phyloP scores from a whole-genome alignment of 1,140 invertebrate genomes.

The Gonatopus flavifemur region DNA sequence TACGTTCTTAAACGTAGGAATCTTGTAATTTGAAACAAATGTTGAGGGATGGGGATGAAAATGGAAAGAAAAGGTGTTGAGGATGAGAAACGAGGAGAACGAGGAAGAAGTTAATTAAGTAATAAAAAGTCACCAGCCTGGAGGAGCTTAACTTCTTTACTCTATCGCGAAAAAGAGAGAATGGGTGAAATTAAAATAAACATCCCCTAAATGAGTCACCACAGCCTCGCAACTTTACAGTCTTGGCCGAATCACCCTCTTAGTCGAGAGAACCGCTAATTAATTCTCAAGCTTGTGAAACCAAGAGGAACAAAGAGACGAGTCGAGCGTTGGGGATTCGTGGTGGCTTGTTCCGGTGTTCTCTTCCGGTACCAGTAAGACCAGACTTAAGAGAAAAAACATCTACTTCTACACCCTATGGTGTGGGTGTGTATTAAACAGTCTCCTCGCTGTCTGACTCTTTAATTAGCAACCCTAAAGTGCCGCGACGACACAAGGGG shows the following conservation, averaged over 20 bases:
- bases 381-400: too few species aligned
- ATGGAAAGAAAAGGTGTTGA: slow-evolving; percentile 21
- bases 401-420: slow-evolving; percentile 10
- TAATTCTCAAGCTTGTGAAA: slow-evolving; percentile 53
- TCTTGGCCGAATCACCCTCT: slow-evolving; percentile 16
- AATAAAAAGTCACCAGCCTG: slow-evolving; percentile 51
- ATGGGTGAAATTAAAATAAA: slow-evolving; percentile 53
- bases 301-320: slow-evolving; percentile 47
- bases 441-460: slow-evolving; percentile 50
- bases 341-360: too few species aligned
- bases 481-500: slow-evolving; percentile 21
- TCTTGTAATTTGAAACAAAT: too few species aligned
- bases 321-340: slow-evolving; percentile 16
- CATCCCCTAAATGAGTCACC: slow-evolving; percentile 54
- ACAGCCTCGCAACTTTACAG: slow-evolving; percentile 27
- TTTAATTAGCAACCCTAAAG: slow-evolving; percentile 50
- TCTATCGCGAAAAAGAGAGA: neutral
- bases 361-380: too few species aligned
- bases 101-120: slow-evolving; percentile 53
- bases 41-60: slow-evolving; percentile 23
- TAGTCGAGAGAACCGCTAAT: slow-evolving; percentile 45
- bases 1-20: too few species aligned
- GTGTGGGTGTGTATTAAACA: slow-evolving; percentile 49
- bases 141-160: neutral
- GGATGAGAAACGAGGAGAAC: too few species aligned